Conservation (phyloP, 1,140 invertebrate species). For the Pseudachorutes palmiensis region DNA sequence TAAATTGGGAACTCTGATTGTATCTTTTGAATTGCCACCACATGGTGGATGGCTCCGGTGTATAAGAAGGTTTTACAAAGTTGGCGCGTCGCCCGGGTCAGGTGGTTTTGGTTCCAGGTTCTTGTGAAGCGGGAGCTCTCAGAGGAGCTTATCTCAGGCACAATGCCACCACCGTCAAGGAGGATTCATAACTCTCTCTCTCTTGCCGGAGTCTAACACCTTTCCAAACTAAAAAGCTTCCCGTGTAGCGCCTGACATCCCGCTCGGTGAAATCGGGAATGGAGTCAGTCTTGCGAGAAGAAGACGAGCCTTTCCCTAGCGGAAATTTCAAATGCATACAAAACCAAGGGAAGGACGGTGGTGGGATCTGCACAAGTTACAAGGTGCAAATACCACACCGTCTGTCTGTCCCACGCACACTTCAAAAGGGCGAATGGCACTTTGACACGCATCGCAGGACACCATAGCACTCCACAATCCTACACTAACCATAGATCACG, state of each 20-base stretch:
- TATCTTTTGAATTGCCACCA: constrained; percentile 1
- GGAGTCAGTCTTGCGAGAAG: not conserved
- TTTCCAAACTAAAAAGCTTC: no score
- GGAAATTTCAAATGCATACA: not conserved
- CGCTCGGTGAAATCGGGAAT: not conserved
- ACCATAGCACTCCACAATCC: no score
- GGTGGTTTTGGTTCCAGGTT: not conserved
- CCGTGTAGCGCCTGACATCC: not conserved
- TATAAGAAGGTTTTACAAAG: no score
- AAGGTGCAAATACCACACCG: no score
- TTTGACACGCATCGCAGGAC: no score
- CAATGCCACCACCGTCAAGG: no score
- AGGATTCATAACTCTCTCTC: not conserved
- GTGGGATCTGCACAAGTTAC: no score
- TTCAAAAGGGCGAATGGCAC: no score
- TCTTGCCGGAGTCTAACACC: not conserved
- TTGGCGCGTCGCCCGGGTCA: not conserved
- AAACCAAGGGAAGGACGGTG: no score
- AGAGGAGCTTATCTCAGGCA: not conserved
- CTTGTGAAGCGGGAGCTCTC: no score
- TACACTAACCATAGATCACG: no score
- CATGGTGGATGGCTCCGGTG: not conserved
- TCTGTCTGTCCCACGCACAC: no score
- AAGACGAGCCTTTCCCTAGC: not conserved
- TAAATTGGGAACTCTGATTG: constrained; percentile 8